These are phyloP conservation scores for Atopsyche davidsoni DNA, from an alignment of 1,140 invertebrate genomes.

Conservation along the genomic window DNA sequence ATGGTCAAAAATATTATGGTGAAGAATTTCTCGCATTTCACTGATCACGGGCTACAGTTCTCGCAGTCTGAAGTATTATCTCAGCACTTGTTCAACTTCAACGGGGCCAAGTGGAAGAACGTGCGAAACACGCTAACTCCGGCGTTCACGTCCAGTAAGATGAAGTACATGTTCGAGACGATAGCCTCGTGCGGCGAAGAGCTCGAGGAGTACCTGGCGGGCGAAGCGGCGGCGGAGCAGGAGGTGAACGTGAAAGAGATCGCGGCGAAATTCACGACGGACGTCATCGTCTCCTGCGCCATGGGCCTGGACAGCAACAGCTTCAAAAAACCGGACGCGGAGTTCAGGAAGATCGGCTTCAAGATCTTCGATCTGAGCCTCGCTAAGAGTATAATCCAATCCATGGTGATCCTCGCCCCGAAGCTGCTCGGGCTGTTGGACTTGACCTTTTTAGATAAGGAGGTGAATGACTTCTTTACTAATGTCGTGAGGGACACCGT, in stretches of 20 bases:
- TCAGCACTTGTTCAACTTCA: slow-evolving; percentile 46
- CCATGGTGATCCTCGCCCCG: slow-evolving; percentile 26
- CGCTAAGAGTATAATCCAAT: slow-evolving; percentile 15
- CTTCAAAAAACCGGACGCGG: slow-evolving; percentile 28
- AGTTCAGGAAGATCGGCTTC: slow-evolving; percentile 31
- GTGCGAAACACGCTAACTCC: slow-evolving; percentile 46
- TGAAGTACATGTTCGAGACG: slow-evolving; percentile 43
- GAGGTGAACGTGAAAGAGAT: slow-evolving; percentile 33
- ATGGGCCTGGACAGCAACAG: slow-evolving; percentile 36
- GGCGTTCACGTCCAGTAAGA: slow-evolving; percentile 48
- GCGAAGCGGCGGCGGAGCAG: neutral
- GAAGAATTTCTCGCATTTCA: slow-evolving; percentile 52
- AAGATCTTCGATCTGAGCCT: slow-evolving; percentile 24
- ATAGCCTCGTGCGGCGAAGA: slow-evolving; percentile 14
- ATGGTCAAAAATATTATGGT: slow-evolving; percentile 48
- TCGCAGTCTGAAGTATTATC: slow-evolving; percentile 48
- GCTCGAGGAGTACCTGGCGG: slow-evolving; percentile 10
- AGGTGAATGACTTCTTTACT: slow-evolving; percentile 38
- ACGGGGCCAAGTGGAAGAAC: slow-evolving; percentile 48
- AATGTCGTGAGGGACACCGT: slow-evolving; percentile 36
- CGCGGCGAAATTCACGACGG: slow-evolving; percentile 29
- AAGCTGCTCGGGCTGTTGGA: slow-evolving; percentile 23
- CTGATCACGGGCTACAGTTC: slow-evolving; percentile 34
- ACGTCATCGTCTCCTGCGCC: slow-evolving; percentile 35
- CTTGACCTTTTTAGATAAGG: slow-evolving; percentile 27